Conservation (phyloP, 2,888 invertebrate genomes). For the Limnephilus marmoratus region DNA sequence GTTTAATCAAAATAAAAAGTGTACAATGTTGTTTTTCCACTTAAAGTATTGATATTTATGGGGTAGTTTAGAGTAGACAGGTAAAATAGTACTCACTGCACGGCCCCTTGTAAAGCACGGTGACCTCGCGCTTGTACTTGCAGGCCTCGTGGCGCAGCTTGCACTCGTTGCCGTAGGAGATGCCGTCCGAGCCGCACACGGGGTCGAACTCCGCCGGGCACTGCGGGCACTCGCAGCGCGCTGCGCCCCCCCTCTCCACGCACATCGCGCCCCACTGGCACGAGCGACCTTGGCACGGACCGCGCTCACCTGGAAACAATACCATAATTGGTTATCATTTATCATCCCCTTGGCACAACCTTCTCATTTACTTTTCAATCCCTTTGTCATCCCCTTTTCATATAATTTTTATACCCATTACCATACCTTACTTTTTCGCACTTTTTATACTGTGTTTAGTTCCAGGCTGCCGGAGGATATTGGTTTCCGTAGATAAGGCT, state of each 20-base stretch:
- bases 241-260: constrained; percentile 81
- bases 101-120: constrained; percentile 87
- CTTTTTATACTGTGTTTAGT: too few relatives aligned
- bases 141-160: constrained; percentile 89
- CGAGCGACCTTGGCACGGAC: constrained; percentile 82
- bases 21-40: too few relatives aligned
- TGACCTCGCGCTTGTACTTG: constrained; percentile 84
- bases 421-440: too few relatives aligned
- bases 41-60: too few relatives aligned
- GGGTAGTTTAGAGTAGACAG: not conserved
- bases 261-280: constrained; percentile 90
- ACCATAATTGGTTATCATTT: not conserved
- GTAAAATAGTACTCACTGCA: constrained; percentile 85
- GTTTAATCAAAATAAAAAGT: too few relatives aligned
- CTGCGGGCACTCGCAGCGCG: constrained; percentile 90
- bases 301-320: constrained; percentile 77
- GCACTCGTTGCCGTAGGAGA: constrained; percentile 90
- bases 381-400: too few relatives aligned
- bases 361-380: not conserved
- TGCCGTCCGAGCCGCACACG: constrained; percentile 90
- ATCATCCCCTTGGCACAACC: not conserved
- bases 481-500: not conserved
- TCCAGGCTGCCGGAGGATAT: too few relatives aligned
- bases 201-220: constrained; percentile 91
- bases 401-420: too few relatives aligned